Conservation (phyloP, 92 coral and sea anemone genomes). For the Porites rus region DNA sequence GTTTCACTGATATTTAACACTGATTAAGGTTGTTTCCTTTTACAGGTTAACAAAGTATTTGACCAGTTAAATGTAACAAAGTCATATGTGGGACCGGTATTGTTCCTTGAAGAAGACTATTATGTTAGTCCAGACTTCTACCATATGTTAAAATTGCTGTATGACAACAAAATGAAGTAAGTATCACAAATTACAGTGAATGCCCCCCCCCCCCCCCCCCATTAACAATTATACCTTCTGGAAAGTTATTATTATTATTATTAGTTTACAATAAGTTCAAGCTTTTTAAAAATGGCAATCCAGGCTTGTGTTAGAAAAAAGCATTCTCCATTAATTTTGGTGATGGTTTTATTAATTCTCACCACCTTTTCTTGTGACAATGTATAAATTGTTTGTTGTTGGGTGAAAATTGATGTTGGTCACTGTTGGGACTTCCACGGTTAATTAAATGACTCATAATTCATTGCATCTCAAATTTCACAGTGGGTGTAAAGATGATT, state of each 20-base stretch:
- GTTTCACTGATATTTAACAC: neutral
- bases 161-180: conserved; percentile 71
- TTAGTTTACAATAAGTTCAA: neutral
- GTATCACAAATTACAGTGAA: neutral
- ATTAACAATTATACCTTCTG: no score
- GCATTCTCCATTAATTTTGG: no score
- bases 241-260: neutral
- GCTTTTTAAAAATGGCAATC: no score
- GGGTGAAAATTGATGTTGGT: no score
- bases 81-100: conserved; percentile 83
- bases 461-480: neutral
- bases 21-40: neutral
- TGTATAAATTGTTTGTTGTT: neutral
- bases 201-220: no score
- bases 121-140: conserved; percentile 97
- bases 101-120: conserved; percentile 97
- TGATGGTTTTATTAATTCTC: no score
- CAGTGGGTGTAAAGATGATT: conserved; percentile 63
- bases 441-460: no score
- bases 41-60: conserved; percentile 85
- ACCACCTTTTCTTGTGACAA: no score
- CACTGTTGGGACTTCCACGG: no score
- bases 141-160: conserved; percentile 73
- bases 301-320: no score
- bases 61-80: conserved; percentile 79